Evolutionary conservation across 2,113 vertebrate genomes (phyloP).

Genomic region (Arenaria interpres): DNA sequence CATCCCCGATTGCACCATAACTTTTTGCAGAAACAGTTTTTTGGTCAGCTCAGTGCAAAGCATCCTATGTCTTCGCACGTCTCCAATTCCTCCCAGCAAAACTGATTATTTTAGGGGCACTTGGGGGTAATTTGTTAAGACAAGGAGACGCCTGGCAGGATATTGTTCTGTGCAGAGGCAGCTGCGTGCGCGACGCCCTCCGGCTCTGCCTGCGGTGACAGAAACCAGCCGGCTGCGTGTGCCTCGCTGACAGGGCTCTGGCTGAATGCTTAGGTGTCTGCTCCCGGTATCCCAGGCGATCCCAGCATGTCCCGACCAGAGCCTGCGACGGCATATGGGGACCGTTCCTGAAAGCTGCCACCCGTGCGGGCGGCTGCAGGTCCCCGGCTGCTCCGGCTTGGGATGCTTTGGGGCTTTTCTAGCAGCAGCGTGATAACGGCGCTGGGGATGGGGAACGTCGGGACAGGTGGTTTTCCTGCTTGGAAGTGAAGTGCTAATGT

Average conservation of each 20-base stretch:
- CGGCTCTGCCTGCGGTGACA: neutral
- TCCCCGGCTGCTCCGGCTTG: rapidly evolving
- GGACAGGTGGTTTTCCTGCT: neutral
- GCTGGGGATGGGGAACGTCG: neutral
- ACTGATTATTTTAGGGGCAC: neutral
- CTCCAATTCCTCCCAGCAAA: neutral
- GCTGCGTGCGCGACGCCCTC: neutral
- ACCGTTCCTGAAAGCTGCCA: neutral
- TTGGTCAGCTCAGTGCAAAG: neutral
- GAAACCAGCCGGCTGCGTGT: neutral
- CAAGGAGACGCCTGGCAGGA: neutral
- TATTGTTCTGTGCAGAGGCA: neutral
- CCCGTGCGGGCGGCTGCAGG: rapidly evolving
- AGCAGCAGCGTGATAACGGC: neutral
- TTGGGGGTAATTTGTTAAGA: neutral
- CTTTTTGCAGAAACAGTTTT: neutral
- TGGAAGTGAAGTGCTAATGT: neutral
- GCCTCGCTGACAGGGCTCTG: neutral
- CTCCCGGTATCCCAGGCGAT: neutral
- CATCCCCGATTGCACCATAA: rapidly evolving
- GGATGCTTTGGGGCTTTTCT: neutral
- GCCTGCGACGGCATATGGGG: rapidly evolving
- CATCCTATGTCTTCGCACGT: neutral
- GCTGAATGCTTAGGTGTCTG: neutral
- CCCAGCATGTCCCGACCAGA: neutral